phyloP scores from a whole-genome alignment of 2,888 invertebrate species.

The Synergus umbraculus region DNA sequence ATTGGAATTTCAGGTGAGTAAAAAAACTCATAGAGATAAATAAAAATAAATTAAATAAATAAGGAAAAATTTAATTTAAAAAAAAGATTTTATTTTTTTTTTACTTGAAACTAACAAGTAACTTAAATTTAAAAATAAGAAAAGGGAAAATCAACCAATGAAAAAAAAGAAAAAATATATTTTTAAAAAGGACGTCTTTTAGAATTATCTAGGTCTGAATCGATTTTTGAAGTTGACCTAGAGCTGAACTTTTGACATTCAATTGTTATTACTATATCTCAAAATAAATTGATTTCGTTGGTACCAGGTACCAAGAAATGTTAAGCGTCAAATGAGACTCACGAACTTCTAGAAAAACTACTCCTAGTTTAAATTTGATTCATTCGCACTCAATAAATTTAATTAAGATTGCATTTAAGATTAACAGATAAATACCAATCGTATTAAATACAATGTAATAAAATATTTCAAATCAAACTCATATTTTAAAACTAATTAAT shows the following conservation, averaged over 20 bases:
- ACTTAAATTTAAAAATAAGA: not conserved
- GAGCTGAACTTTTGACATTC: constrained; percentile 25
- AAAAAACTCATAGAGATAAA: not conserved
- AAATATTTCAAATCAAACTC: not conserved
- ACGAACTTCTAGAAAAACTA: constrained; percentile 8
- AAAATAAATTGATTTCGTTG: constrained; percentile 55
- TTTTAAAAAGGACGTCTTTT: not conserved
- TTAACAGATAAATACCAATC: too few relatives aligned
- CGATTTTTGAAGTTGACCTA: not conserved
- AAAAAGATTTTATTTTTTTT: not conserved
- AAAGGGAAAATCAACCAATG: not conserved
- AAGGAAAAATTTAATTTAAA: not conserved
- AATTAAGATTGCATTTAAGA: too few relatives aligned
- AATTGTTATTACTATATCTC: constrained; percentile 27
- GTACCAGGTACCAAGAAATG: constrained; percentile 58
- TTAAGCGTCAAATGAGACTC: not conserved
- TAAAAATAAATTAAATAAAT: not conserved
- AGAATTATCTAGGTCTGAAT: not conserved
- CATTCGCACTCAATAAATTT: not conserved
- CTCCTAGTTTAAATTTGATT: not conserved
- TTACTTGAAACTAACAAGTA: not conserved
- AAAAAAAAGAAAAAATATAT: not conserved
- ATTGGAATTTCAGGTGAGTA: constrained; percentile 94
- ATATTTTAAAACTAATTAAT: not conserved
- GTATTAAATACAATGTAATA: not conserved